These are phyloP conservation scores for Eristalis intricaria DNA, from an alignment of 2,888 invertebrate species.

Conservation along the genomic window DNA sequence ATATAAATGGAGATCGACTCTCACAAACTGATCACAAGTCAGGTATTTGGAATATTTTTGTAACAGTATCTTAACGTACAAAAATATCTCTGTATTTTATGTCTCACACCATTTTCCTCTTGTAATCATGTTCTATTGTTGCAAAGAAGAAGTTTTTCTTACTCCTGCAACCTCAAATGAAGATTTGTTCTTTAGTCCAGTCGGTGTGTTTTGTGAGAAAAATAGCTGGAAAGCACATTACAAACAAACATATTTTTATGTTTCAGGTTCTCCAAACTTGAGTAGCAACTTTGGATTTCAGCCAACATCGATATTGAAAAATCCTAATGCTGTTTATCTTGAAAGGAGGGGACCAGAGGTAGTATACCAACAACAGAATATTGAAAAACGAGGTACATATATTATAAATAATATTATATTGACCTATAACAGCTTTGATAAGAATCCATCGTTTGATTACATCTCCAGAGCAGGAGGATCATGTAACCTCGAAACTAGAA, in stretches of 20 bases:
- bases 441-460: neutral
- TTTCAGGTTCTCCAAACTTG: constrained; percentile 53
- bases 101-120: constrained; percentile 27
- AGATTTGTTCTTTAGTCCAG: constrained; percentile 80
- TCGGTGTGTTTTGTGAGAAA: constrained; percentile 76
- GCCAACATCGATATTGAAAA: constrained; percentile 53
- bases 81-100: constrained; percentile 50
- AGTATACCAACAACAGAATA: constrained; percentile 4
- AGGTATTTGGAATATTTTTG: constrained; percentile 50
- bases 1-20: constrained; percentile 25
- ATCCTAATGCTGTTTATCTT: constrained; percentile 30
- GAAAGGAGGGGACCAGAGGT: constrained; percentile 23
- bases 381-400: neutral
- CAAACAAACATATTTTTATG: neutral
- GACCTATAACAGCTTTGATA: neutral
- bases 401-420: neutral
- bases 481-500: neutral
- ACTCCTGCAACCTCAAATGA: constrained; percentile 79
- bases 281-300: constrained; percentile 36
- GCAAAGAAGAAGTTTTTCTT: constrained; percentile 65
- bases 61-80: constrained; percentile 26
- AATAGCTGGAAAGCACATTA: neutral
- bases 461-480: neutral
- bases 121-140: constrained; percentile 51
- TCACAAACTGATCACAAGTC: constrained; percentile 11